These are phyloP conservation scores for Lasiurus cinereus DNA, from an alignment of 2,113 vertebrate genomes.

Conservation along the genomic window DNA sequence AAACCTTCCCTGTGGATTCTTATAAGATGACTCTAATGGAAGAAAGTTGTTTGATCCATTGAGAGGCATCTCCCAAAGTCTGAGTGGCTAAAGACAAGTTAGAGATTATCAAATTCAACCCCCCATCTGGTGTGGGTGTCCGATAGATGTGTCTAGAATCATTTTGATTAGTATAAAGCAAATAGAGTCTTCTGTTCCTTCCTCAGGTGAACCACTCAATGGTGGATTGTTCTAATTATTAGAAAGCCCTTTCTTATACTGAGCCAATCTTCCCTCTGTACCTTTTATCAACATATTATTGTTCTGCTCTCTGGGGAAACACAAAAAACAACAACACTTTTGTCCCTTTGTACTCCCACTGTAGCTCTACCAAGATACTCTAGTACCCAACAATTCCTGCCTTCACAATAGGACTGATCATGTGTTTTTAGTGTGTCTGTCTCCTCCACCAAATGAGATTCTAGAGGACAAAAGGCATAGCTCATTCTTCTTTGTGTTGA, in stretches of 20 bases:
- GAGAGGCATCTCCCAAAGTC: not conserved
- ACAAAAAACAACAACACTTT: not conserved
- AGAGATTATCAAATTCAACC: not conserved
- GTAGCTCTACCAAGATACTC: not conserved
- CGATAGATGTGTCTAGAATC: not conserved
- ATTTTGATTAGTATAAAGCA: not conserved
- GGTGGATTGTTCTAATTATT: not conserved
- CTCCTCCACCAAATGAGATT: not conserved
- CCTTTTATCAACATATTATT: not conserved
- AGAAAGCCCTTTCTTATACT: not conserved
- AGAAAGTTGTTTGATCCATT: not conserved
- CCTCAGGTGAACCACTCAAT: not conserved
- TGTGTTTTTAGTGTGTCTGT: not conserved
- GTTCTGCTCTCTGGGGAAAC: not conserved
- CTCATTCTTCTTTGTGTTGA: not conserved
- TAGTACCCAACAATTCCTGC: not conserved
- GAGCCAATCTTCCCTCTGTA: not conserved
- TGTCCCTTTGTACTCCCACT: not conserved
- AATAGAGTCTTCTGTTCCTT: not conserved
- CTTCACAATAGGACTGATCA: not conserved
- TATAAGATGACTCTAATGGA: not conserved
- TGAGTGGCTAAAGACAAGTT: not conserved
- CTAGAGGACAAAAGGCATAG: not conserved
- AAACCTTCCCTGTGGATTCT: not conserved
- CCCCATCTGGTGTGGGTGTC: not conserved